phyloP scores from a whole-genome alignment of 2,797 vertebrate species.

The Microhierax caerulescens region DNA sequence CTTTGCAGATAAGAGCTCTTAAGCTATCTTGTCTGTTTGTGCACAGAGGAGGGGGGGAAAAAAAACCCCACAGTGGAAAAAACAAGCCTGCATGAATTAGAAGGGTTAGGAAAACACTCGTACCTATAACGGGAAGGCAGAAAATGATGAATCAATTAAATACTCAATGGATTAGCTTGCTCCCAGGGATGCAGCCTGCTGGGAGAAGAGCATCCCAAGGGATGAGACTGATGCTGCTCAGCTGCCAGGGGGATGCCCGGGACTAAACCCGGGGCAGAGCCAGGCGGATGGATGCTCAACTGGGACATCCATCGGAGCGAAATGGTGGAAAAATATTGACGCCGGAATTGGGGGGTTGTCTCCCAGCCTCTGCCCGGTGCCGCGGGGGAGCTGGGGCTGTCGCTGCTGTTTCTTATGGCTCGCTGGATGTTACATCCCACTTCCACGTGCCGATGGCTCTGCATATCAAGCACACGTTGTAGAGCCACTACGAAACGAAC shows the following conservation, averaged over 20 bases:
- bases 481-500: background rate
- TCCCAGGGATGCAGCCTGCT: background rate
- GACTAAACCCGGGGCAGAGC: background rate
- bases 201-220: background rate
- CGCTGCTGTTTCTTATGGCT: background rate
- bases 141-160: background rate
- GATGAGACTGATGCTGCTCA: background rate
- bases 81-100: background rate
- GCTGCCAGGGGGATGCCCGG: background rate
- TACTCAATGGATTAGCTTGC: rapidly evolving
- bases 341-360: background rate
- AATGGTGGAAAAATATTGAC: rapidly evolving
- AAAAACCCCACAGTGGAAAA: background rate
- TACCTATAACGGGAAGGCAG: background rate
- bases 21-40: slow-evolving; percentile 1
- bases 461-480: rapidly evolving
- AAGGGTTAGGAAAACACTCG: background rate
- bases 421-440: background rate
- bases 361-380: background rate
- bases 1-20: slow-evolving; percentile 32
- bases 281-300: background rate
- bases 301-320: rapidly evolving
- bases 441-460: background rate
- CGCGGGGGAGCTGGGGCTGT: background rate
- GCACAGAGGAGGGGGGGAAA: background rate